Percentiles rank a stretch among this genome's conserved stretches.
Conservation (phyloP, 2,888 invertebrate genomes). For the Charanyca ferruginea region DNA sequence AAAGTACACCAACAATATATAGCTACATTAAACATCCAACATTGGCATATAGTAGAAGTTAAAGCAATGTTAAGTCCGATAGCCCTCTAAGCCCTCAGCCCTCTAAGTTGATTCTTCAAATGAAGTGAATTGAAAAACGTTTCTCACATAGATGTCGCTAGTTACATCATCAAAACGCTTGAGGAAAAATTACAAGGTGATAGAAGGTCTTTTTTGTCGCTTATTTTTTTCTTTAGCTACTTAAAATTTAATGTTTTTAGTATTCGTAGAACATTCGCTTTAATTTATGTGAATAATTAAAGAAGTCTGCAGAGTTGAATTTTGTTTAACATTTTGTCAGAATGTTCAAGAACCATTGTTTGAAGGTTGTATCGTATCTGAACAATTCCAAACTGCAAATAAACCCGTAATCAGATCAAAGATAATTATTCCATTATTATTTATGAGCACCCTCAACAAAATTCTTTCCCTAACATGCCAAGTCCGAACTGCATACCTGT, state of each 20-base stretch:
- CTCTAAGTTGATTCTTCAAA: neutral
- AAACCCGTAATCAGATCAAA: constrained; percentile 43
- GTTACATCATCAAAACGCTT: constrained; percentile 15
- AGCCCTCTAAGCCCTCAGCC: too few relatives aligned
- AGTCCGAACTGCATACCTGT: constrained; percentile 77
- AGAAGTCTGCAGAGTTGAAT: neutral
- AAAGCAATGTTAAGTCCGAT: too few relatives aligned
- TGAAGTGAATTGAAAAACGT: neutral
- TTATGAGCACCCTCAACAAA: constrained; percentile 50
- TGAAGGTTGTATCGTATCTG: neutral
- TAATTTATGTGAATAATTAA: constrained; percentile 19
- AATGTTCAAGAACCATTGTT: constrained; percentile 8
- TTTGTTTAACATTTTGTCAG: neutral
- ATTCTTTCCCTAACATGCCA: constrained; percentile 55
- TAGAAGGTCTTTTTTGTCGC: neutral
- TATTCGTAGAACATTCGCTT: constrained; percentile 26
- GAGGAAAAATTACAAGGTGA: constrained; percentile 35
- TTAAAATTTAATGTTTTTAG: constrained; percentile 4
- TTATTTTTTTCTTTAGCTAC: constrained; percentile 9
- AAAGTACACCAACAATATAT: too few relatives aligned
- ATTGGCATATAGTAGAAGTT: too few relatives aligned
- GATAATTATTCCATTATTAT: constrained; percentile 58
- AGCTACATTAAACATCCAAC: too few relatives aligned
- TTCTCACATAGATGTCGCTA: constrained; percentile 58
- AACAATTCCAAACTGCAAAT: constrained; percentile 34